Evolutionary conservation across 2,113 vertebrate genomes (phyloP).

Genomic region (Paraplagusia blochii): DNA sequence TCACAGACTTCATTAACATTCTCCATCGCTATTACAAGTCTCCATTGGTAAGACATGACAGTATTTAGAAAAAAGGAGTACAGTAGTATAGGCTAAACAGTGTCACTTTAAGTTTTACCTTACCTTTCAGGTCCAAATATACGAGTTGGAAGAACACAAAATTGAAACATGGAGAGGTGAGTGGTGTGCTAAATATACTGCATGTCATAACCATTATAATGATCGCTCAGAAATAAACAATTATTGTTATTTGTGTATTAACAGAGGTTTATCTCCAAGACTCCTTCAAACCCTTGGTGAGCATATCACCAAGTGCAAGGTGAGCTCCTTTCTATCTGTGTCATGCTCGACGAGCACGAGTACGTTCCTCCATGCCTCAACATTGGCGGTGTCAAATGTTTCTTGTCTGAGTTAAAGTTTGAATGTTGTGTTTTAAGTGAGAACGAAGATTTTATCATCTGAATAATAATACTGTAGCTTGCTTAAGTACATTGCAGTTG

Average conservation of each 20-base stretch:
- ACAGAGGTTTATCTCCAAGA: slow-evolving; percentile 94
- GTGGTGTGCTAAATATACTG: not conserved
- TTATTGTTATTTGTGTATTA: slow-evolving; percentile 17
- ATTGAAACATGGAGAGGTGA: slow-evolving; percentile 98
- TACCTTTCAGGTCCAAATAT: slow-evolving; percentile 92
- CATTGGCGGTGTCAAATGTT: not conserved
- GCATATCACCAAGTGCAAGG: slow-evolving; percentile 96
- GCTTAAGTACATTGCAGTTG: too few species aligned
- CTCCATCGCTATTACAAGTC: slow-evolving; percentile 98
- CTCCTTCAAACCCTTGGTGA: slow-evolving; percentile 95
- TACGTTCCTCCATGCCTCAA: not conserved
- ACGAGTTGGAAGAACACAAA: slow-evolving; percentile 97
- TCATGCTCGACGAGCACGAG: not conserved
- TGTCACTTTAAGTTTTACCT: too few species aligned
- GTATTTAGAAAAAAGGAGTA: too few species aligned
- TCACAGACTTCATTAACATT: slow-evolving; percentile 98
- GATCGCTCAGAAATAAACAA: not conserved
- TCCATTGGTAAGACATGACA: slow-evolving; percentile 82
- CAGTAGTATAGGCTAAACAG: too few species aligned
- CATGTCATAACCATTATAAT: not conserved
- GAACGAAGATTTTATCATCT: too few species aligned
- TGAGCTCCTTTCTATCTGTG: slow-evolving; percentile 47
- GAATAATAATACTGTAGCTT: too few species aligned
- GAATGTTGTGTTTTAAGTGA: not conserved
- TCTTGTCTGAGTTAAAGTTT: not conserved